These are phyloP conservation scores for Grus americana DNA, from an alignment of 2,113 vertebrate genomes.

Conservation along the genomic window DNA sequence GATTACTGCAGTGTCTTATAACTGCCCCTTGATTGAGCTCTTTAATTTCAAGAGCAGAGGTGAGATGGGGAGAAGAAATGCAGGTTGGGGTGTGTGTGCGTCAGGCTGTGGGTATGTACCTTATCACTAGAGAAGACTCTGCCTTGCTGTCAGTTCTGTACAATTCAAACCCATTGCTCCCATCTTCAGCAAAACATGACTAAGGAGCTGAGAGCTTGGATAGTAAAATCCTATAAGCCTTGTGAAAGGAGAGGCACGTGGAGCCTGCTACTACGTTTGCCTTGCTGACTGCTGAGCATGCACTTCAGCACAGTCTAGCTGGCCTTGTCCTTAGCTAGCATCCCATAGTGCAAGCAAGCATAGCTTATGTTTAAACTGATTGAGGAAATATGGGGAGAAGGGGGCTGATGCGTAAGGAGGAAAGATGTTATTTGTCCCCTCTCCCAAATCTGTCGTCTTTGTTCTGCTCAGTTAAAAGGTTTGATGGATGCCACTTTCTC, in stretches of 20 bases:
- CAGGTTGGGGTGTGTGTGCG: not conserved
- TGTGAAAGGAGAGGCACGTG: not conserved
- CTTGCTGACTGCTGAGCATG: not conserved
- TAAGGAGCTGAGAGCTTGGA: not conserved
- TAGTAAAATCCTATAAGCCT: not conserved
- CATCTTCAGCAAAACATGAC: not conserved
- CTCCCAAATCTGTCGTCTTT: not conserved
- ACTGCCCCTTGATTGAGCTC: not conserved
- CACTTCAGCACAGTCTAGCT: not conserved
- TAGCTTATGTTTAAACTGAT: not conserved
- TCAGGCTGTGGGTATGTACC: not conserved
- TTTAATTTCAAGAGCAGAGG: not conserved
- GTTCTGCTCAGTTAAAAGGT: not conserved
- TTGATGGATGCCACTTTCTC: not conserved
- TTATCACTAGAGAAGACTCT: not conserved
- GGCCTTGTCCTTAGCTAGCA: not conserved
- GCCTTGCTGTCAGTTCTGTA: not conserved
- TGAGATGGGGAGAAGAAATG: not conserved
- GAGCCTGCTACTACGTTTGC: not conserved
- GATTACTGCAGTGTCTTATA: not conserved
- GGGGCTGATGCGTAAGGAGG: rapidly evolving
- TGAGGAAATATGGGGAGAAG: rapidly evolving
- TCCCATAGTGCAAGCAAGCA: not conserved
- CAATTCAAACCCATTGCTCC: rapidly evolving
- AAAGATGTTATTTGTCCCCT: rapidly evolving